Evolutionary conservation across 2,888 invertebrate species (phyloP), one percentile per base, ranked within the genome.

Genomic region (Marronus borbonicus): DNA sequence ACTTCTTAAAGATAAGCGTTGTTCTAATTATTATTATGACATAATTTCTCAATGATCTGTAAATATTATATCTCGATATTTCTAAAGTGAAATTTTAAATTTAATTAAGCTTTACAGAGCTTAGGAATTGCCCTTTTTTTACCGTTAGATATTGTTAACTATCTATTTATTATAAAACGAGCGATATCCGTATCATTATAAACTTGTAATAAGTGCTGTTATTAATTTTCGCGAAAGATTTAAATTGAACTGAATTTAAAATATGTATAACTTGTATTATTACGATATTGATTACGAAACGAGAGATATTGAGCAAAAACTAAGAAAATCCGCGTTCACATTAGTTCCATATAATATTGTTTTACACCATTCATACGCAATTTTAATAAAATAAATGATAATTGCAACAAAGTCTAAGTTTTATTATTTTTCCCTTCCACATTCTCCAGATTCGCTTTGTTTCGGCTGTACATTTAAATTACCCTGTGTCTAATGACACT

Each of bases 311-410:
- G 79, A 80, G 77, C 65, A 79, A 80, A 79, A 58, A 64, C 76
- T 80, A 78, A 79, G 79, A 81, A 85, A 84, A 84, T 85, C 84
- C 83, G 85, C 86, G 85, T 85, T 86, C 86, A 85, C 85, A 83
- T 83, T 82, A 85, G 84, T 84, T 85, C 82, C 81, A 84, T 83
- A 66, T 68, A 68, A 68, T 68, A 86, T 86, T 86, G 84, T 86
- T 86, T 86, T 86, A 84, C 86, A 86, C 86, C 83, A 82, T 86
- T 86, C 86, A 85, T 86, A 86, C 84, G 86, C 86, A 86, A 85
- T 86, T 85, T 85, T 74, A 74, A 74, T 74, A 74, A 74, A 85
- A 85, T 85, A 85, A 85, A 84, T 83, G 82, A 77, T 77, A 76
- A 77, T 79, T 79, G 79, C 79, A 79, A 78, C 74, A 76, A 69